These are phyloP conservation scores for Spilarctia lutea DNA, from an alignment of 2,888 invertebrate genomes.

Conservation along the genomic window DNA sequence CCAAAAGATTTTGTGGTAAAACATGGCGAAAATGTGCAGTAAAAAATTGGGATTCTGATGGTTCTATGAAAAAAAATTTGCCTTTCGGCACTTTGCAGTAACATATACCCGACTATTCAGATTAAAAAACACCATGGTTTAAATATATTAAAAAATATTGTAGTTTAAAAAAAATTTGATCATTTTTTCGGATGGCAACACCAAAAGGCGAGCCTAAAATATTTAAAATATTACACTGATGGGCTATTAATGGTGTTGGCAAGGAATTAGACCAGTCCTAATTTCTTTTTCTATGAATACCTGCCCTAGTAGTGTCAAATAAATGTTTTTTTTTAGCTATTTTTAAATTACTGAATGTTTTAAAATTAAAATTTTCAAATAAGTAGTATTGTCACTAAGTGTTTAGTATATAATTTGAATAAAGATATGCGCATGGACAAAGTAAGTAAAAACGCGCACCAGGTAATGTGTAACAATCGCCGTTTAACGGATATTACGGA, in stretches of 20 bases:
- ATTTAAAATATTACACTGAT: constrained; percentile 25
- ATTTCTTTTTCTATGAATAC: constrained; percentile 2
- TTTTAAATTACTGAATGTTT: constrained; percentile 15
- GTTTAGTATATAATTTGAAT: constrained; percentile 22
- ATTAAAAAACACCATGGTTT: constrained; percentile 6
- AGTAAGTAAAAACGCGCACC: constrained; percentile 74
- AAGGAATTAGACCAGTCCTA: constrained; percentile 23
- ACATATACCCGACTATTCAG: constrained; percentile 10
- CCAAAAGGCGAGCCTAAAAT: constrained; percentile 34
- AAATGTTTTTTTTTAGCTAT: constrained; percentile 14
- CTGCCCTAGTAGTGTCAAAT: constrained; percentile 19
- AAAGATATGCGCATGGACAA: constrained; percentile 58
- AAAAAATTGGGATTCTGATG: background rate
- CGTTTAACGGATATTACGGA: constrained; percentile 44
- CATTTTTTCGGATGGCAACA: constrained; percentile 6
- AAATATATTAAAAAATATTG: constrained; percentile 1
- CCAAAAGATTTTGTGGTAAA: background rate
- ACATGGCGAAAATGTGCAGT: background rate
- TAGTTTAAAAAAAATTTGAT: background rate
- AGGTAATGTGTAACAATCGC: constrained; percentile 64
- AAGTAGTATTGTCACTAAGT: constrained; percentile 39
- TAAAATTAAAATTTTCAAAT: constrained; percentile 14
- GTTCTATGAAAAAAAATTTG: background rate
- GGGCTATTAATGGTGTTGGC: constrained; percentile 43
- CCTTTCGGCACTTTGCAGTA: constrained; percentile 2